phyloP scores from a whole-genome alignment of 2,113 vertebrate species.

The Forbesichthys agassizii region DNA sequence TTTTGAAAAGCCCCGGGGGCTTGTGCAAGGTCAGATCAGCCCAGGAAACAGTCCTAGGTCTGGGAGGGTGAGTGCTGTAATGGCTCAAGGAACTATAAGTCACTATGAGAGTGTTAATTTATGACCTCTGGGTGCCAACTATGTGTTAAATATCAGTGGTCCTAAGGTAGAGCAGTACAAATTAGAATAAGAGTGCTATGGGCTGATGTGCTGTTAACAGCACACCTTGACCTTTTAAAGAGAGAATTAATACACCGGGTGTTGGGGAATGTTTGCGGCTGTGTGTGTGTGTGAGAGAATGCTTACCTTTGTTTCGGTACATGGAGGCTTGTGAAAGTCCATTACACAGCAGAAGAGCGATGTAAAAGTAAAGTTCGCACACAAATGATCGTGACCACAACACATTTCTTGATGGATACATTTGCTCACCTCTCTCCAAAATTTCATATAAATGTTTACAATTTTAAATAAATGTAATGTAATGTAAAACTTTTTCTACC shows the following conservation, averaged over 20 bases:
- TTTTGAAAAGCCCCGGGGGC: slow-evolving; percentile 26
- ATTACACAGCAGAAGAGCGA: slow-evolving; percentile 39
- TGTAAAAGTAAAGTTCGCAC: slow-evolving; percentile 17
- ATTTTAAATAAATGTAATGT: background rate
- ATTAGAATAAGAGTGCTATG: background rate
- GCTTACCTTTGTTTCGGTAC: slow-evolving; percentile 61
- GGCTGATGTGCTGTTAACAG: background rate
- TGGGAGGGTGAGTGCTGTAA: slow-evolving; percentile 12
- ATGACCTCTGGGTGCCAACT: background rate
- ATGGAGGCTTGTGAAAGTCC: slow-evolving; percentile 55
- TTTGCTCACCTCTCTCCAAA: slow-evolving; percentile 12
- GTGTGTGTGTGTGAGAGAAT: slow-evolving; percentile 3
- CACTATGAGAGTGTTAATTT: slow-evolving; percentile 1
- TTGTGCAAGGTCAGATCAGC: background rate
- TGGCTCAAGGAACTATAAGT: background rate
- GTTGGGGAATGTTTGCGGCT: background rate
- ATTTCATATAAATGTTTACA: background rate
- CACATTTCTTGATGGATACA: background rate
- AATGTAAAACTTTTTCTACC: background rate
- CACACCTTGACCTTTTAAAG: background rate
- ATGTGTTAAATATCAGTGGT: background rate
- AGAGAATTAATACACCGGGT: no score
- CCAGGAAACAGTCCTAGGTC: slow-evolving; percentile 19
- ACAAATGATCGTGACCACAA: slow-evolving; percentile 7
- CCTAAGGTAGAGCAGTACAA: background rate